A percentile compares a stretch with the other conserved stretches of the same genome.
phyloP scores from a whole-genome alignment of 2,797 vertebrate genomes.

The Dromococcyx pavoninus region DNA sequence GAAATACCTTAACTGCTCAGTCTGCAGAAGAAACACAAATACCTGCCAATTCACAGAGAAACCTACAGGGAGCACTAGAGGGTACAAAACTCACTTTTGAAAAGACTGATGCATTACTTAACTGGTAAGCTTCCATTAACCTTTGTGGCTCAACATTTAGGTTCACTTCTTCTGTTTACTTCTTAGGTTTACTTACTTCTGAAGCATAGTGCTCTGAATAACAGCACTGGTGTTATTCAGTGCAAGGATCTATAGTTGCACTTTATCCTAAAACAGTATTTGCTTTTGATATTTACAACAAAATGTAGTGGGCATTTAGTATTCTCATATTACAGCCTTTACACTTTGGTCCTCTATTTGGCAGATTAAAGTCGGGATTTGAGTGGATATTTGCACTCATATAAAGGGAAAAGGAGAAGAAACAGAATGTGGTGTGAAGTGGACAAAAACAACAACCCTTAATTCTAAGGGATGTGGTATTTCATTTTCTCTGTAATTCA shows the following conservation, averaged over 20 bases:
- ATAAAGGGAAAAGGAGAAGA: neutral
- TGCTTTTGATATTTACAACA: neutral
- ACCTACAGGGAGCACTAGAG: conserved; percentile 16
- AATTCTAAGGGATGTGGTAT: neutral
- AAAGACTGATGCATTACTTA: neutral
- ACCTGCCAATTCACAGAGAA: neutral
- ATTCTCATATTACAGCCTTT: neutral
- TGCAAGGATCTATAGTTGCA: neutral
- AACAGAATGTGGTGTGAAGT: neutral
- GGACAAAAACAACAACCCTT: neutral
- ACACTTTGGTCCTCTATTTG: neutral
- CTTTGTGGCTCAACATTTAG: neutral
- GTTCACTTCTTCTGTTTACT: neutral
- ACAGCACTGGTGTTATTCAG: neutral
- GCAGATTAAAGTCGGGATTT: neutral
- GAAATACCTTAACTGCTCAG: neutral
- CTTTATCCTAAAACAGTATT: neutral
- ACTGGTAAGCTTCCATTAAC: neutral
- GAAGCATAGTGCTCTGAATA: neutral
- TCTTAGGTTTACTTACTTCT: neutral
- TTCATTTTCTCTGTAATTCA: neutral
- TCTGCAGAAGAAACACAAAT: neutral
- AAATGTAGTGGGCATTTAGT: neutral
- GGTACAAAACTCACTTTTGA: neutral
- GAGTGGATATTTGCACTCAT: neutral